Percentiles rank a stretch among this genome's conserved stretches.
These are phyloP conservation scores for Coleophora deauratella DNA, from an alignment of 2,888 invertebrate genomes.

Conservation along the genomic window DNA sequence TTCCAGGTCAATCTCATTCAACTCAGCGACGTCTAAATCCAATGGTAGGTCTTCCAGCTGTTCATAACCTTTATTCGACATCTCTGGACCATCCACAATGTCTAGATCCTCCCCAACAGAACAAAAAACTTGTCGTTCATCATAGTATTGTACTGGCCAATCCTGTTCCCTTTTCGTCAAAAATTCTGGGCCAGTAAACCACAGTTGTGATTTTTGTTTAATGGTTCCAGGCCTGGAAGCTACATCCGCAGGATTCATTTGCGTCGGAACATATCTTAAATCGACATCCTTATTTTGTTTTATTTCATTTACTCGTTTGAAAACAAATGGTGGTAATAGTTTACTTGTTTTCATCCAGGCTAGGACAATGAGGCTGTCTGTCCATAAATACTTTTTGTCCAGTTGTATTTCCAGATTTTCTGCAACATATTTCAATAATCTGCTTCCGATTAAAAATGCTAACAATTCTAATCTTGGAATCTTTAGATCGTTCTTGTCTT, in stretches of 20 bases:
- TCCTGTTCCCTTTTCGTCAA: too few species aligned
- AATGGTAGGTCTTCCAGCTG: too few species aligned
- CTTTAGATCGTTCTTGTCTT: conserved; percentile 1
- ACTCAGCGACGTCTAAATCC: too few species aligned
- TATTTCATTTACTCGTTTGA: conserved; percentile 4
- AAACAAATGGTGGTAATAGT: conserved; percentile 7
- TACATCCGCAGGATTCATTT: conserved; percentile 7
- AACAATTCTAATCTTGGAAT: conserved; percentile 4
- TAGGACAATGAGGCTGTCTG: conserved; percentile 5
- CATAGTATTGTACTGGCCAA: too few species aligned
- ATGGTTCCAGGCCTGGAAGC: too few species aligned
- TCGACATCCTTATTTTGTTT: conserved; percentile 1
- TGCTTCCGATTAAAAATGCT: conserved; percentile 3
- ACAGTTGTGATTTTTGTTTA: conserved; percentile 2
- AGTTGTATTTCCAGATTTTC: neutral
- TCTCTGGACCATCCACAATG: too few species aligned
- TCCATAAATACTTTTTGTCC: conserved; percentile 3
- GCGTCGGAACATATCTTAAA: neutral
- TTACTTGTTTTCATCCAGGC: conserved; percentile 3
- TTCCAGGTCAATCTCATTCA: too few species aligned
- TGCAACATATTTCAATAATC: neutral
- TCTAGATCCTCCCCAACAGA: too few species aligned
- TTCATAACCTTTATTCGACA: too few species aligned
- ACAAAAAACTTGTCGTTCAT: too few species aligned
- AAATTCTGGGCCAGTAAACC: conserved; percentile 10